phyloP scores from a whole-genome alignment of 2,888 invertebrate species.

The Oligia strigilis region DNA sequence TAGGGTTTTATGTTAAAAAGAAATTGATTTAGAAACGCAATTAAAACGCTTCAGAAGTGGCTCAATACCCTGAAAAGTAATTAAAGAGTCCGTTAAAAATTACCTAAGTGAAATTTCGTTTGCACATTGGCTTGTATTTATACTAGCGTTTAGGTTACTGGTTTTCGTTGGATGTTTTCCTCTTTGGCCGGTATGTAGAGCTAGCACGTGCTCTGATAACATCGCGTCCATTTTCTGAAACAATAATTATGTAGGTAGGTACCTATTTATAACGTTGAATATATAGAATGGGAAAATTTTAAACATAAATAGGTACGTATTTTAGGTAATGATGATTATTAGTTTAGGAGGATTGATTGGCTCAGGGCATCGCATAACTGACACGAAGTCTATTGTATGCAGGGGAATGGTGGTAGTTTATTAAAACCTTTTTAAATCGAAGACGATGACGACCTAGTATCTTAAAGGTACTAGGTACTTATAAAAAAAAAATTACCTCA shows the following conservation, averaged over 20 bases:
- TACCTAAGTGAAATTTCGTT: slow-evolving; percentile 80
- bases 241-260: not conserved
- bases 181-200: slow-evolving; percentile 92
- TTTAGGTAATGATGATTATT: not conserved
- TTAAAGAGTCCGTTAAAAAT: slow-evolving; percentile 27
- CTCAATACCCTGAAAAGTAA: slow-evolving; percentile 22
- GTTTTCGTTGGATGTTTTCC: slow-evolving; percentile 68
- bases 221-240: slow-evolving; percentile 93
- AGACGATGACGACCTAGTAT: no score
- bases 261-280: not conserved
- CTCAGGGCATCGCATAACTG: not conserved
- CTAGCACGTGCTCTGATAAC: slow-evolving; percentile 95
- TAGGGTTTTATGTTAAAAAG: not conserved
- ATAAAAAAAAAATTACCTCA: slow-evolving; percentile 88
- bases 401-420: not conserved
- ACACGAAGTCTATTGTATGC: not conserved
- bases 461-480: no score
- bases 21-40: slow-evolving; percentile 38
- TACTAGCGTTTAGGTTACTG: slow-evolving; percentile 71
- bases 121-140: slow-evolving; percentile 80
- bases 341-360: not conserved
- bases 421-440: not conserved
- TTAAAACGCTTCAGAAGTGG: slow-evolving; percentile 6
- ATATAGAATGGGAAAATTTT: not conserved
- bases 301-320: not conserved